phyloP scores from a whole-genome alignment of 2,113 vertebrate species.

The Lagopus muta region DNA sequence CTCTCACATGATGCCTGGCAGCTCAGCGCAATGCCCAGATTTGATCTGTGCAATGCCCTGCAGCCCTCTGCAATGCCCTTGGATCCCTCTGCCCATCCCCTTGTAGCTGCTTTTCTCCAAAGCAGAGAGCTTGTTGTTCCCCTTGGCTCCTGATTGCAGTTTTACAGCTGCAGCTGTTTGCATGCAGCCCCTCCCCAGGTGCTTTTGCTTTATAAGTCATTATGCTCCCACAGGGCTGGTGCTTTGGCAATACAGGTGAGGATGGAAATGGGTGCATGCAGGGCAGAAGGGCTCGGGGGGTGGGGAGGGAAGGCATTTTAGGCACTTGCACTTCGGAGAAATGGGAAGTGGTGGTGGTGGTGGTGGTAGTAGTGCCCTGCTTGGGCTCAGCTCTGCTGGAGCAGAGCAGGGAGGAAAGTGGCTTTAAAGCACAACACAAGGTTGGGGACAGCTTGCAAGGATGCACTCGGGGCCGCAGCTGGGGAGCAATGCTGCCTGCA shows the following conservation, averaged over 20 bases:
- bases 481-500: background rate
- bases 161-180: background rate
- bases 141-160: background rate
- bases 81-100: background rate
- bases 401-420: background rate
- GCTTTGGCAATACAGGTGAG: background rate
- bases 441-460: background rate
- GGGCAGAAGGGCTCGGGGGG: fast-evolving
- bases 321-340: too few species aligned
- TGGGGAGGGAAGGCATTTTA: background rate
- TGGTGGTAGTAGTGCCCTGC: background rate
- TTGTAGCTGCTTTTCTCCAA: background rate
- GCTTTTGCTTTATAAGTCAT: background rate
- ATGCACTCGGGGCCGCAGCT: too few species aligned
- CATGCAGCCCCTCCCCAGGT: background rate
- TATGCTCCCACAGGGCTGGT: background rate
- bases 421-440: background rate
- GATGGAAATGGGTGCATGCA: background rate
- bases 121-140: background rate
- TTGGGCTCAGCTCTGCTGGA: background rate
- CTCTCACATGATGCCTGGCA: too few species aligned
- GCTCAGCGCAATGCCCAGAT: too few species aligned
- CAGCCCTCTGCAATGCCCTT: fast-evolving
- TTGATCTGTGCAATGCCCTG: too few species aligned
- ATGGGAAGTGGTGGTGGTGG: background rate